Conservation (phyloP, 92 coral and sea anemone species). For the Diadumene lineata region DNA sequence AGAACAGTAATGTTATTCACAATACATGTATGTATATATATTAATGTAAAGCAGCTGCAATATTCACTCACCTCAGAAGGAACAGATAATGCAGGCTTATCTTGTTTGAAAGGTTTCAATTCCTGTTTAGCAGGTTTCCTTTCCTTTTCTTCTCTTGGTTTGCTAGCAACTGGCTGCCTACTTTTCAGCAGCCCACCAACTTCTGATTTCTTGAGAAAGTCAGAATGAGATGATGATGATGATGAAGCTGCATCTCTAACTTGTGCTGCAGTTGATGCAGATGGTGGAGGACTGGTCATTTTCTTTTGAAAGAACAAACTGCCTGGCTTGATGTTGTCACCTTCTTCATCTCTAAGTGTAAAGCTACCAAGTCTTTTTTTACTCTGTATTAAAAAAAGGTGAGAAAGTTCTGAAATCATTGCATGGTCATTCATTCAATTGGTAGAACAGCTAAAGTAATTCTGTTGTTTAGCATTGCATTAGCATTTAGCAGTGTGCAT, state of each 20-base stretch:
- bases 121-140: constrained; percentile 16
- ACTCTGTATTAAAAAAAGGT: constrained; percentile 35
- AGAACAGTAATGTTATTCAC: too few species aligned
- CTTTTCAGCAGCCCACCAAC: constrained; percentile 20
- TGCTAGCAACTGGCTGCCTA: constrained; percentile 43
- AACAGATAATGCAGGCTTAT: constrained; percentile 6
- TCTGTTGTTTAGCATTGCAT: too few species aligned
- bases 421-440: too few species aligned
- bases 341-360: constrained; percentile 75
- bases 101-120: constrained; percentile 6
- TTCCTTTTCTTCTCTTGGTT: constrained; percentile 31
- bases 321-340: constrained; percentile 59
- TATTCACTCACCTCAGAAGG: constrained; percentile 9
- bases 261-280: constrained; percentile 83
- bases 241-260: constrained; percentile 71
- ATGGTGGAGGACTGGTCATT: constrained; percentile 53
- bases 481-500: too few species aligned
- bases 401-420: too few species aligned
- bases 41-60: too few species aligned
- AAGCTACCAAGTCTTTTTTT: constrained; percentile 85
- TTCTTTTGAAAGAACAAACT: constrained; percentile 72
- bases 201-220: constrained; percentile 7
- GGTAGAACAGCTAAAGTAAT: too few species aligned
- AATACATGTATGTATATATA: too few species aligned
- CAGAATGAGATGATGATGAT: constrained; percentile 15